Evolutionary conservation across 2,888 invertebrate species (phyloP).

Genomic region (Brachypterus glaber): DNA sequence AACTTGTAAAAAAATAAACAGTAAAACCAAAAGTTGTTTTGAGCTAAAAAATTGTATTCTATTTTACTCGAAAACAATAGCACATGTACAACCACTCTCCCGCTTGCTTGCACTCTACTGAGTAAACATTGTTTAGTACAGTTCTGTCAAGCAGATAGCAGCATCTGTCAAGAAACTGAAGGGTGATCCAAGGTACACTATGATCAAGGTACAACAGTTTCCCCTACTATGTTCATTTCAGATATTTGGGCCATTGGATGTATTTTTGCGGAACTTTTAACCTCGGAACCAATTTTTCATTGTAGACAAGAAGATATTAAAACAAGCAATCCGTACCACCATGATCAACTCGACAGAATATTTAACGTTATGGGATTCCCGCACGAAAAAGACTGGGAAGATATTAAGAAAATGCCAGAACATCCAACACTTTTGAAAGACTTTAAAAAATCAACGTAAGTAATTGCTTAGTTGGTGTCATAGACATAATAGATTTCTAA

Average conservation of each 20-base stretch:
- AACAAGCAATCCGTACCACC: slow-evolving; percentile 98
- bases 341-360: slow-evolving; percentile 95
- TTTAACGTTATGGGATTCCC: slow-evolving; percentile 99
- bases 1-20: no score
- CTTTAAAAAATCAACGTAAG: slow-evolving; percentile 87
- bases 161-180: no score
- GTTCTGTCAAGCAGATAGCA: no score
- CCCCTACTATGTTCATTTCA: slow-evolving; percentile 39
- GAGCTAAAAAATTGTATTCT: no score
- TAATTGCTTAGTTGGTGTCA: slow-evolving; percentile 16
- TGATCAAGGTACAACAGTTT: no score
- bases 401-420: slow-evolving; percentile 98
- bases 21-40: no score
- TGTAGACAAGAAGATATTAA: slow-evolving; percentile 99
- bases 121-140: no score
- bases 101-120: no score
- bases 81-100: no score
- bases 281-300: slow-evolving; percentile 98
- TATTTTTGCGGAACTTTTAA: slow-evolving; percentile 97
- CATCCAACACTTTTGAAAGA: slow-evolving; percentile 92
- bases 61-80: no score
- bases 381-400: slow-evolving; percentile 95
- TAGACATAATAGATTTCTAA: no score
- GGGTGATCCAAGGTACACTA: no score
- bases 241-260: slow-evolving; percentile 99